These are phyloP conservation scores for Monarcha castaneiventris DNA, from an alignment of 2,113 vertebrate genomes.

Conservation along the genomic window DNA sequence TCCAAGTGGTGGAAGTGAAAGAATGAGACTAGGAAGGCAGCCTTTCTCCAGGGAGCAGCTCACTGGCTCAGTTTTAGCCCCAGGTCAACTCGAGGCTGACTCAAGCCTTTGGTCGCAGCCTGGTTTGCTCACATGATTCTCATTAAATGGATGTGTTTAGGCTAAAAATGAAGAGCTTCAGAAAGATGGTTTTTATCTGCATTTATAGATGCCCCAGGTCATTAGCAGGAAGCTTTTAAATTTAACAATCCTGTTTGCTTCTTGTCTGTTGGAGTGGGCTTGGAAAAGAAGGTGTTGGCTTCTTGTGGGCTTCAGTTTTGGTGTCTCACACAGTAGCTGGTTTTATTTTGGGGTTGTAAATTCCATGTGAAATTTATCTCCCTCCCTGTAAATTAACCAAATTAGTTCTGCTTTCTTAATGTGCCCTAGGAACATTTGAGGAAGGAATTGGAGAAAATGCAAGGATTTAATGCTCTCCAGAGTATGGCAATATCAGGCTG, in stretches of 20 bases:
- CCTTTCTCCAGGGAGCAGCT: not conserved
- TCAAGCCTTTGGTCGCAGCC: not conserved
- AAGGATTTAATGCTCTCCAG: not conserved
- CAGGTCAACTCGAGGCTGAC: not conserved
- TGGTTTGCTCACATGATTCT: not conserved
- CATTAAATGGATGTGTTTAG: not conserved
- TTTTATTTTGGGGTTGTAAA: conserved; percentile 5
- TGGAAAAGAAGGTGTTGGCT: not conserved
- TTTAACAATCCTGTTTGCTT: not conserved
- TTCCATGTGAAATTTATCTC: not conserved
- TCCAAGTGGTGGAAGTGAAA: not conserved
- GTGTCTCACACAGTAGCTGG: not conserved
- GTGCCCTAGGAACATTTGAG: not conserved
- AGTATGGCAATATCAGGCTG: not conserved
- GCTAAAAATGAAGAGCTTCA: not conserved
- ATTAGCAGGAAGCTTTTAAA: conserved; percentile 42
- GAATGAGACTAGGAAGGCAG: accelerated
- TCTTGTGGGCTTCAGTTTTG: not conserved
- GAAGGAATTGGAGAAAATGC: not conserved
- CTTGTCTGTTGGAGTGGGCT: not conserved
- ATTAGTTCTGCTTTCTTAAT: not conserved
- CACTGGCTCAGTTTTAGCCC: not conserved
- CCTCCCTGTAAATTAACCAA: not conserved
- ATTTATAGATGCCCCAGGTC: conserved; percentile 5
- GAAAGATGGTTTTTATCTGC: not conserved